Evolutionary conservation across 2,797 vertebrate genomes (phyloP).

Genomic region (Peromyscus eremicus): DNA sequence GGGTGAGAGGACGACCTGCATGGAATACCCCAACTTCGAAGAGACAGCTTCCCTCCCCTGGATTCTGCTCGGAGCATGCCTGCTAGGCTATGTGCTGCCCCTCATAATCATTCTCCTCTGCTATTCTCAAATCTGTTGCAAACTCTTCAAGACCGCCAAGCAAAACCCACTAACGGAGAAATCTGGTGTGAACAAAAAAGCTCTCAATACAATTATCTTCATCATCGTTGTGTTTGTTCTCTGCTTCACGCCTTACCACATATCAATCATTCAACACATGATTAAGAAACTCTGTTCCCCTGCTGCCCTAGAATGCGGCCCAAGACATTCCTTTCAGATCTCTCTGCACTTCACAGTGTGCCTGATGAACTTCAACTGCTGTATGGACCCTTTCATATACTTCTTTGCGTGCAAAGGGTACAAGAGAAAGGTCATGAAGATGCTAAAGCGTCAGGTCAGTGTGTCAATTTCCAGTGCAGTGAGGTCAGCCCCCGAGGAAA

Average conservation of each 20-base stretch:
- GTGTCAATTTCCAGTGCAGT: conserved; percentile 94
- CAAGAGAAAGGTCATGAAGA: conserved; percentile 95
- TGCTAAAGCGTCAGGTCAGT: conserved; percentile 93
- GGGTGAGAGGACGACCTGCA: conserved; percentile 91
- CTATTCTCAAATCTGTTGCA: conserved; percentile 94
- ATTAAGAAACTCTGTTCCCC: conserved; percentile 91
- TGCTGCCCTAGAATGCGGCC: conserved; percentile 87
- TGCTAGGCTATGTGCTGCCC: conserved; percentile 93
- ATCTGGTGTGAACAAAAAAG: conserved; percentile 96
- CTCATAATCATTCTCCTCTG: conserved; percentile 93
- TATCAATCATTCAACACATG: conserved; percentile 97
- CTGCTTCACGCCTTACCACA: conserved; percentile 97
- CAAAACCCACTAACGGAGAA: conserved; percentile 95
- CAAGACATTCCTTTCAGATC: conserved; percentile 93
- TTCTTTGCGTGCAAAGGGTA: conserved; percentile 99
- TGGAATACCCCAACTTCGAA: conserved; percentile 99
- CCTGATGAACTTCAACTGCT: conserved; percentile 98
- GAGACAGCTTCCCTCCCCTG: conserved; percentile 89
- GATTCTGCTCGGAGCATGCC: conserved; percentile 94
- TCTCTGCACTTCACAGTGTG: conserved; percentile 95
- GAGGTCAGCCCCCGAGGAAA: conserved; percentile 93
- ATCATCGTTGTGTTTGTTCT: conserved; percentile 96
- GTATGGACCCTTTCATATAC: conserved; percentile 98
- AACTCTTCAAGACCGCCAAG: conserved; percentile 93
- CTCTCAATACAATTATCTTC: conserved; percentile 95